phyloP scores from a whole-genome alignment of 2,888 invertebrate species.

The Vesta saturnalis region DNA sequence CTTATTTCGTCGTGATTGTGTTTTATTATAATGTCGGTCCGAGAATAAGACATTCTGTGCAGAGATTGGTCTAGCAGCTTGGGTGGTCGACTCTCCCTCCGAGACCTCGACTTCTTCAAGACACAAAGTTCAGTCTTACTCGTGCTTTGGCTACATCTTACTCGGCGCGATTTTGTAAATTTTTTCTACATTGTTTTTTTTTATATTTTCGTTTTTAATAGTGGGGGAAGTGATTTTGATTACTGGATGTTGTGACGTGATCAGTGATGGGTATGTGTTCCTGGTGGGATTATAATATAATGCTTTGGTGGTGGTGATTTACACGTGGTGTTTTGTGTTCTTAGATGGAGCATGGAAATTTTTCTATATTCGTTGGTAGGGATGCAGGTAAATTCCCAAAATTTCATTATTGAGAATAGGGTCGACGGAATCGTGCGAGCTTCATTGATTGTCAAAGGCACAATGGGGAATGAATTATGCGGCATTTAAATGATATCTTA shows the following conservation, averaged over 20 bases:
- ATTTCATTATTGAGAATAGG: conserved; percentile 39
- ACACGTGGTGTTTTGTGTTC: not conserved
- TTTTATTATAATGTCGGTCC: conserved; percentile 61
- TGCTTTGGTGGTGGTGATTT: not conserved
- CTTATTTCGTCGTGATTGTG: conserved; percentile 61
- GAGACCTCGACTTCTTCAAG: conserved; percentile 40
- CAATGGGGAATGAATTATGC: conserved; percentile 50
- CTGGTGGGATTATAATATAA: not conserved
- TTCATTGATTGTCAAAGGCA: conserved; percentile 22
- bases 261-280: not conserved
- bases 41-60: conserved; percentile 63
- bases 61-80: conserved; percentile 63
- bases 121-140: conserved; percentile 55
- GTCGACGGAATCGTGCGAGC: not conserved
- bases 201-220: too few relatives aligned
- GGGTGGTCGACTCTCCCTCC: conserved; percentile 59
- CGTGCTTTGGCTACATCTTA: conserved; percentile 53
- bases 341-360: not conserved
- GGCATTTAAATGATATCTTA: conserved; percentile 53
- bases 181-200: conserved; percentile 32
- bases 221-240: not conserved
- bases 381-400: conserved; percentile 2
- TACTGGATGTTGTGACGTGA: not conserved
- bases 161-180: conserved; percentile 52
- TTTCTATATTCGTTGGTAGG: not conserved